phyloP scores from a whole-genome alignment of 2,888 invertebrate species.

The Coecobrya sp. region DNA sequence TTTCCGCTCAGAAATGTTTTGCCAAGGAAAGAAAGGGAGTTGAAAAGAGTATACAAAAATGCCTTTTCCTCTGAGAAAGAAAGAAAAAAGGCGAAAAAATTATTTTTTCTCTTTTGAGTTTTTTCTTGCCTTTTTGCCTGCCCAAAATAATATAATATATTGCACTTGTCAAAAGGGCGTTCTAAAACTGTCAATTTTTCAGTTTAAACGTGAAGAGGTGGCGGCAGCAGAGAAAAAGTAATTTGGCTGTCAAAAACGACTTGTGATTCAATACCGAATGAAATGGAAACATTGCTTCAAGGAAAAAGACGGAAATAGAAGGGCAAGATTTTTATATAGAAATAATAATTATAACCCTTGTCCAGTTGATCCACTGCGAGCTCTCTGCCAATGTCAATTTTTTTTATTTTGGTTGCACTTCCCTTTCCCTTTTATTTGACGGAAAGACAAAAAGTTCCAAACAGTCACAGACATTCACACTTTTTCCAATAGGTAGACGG shows the following conservation, averaged over 20 bases:
- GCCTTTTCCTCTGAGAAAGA: slow-evolving; percentile 22
- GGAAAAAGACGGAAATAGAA: neutral
- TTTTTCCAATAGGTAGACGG: neutral
- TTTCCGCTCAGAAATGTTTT: neutral
- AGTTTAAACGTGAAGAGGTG: slow-evolving; percentile 67
- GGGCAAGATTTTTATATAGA: neutral
- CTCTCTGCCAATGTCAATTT: slow-evolving; percentile 33
- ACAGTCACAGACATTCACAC: neutral
- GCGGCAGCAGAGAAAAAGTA: slow-evolving; percentile 70
- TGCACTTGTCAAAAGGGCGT: slow-evolving; percentile 81
- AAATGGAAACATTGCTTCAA: neutral
- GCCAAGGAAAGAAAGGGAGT: neutral
- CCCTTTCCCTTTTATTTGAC: slow-evolving; percentile 4
- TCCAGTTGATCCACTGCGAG: neutral
- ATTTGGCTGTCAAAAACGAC: slow-evolving; percentile 77
- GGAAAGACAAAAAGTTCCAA: neutral
- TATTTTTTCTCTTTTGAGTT: slow-evolving; percentile 20
- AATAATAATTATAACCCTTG: neutral
- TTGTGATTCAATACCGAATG: slow-evolving; percentile 74
- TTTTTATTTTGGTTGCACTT: neutral
- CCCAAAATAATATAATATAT: slow-evolving; percentile 73
- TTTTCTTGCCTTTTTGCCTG: neutral
- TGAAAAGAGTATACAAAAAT: slow-evolving; percentile 1
- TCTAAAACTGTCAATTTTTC: slow-evolving; percentile 82
- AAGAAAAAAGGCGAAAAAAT: slow-evolving; percentile 10